Evolutionary conservation across 2,888 invertebrate genomes (phyloP).

Genomic region (Polydrusus pterygomalis): DNA sequence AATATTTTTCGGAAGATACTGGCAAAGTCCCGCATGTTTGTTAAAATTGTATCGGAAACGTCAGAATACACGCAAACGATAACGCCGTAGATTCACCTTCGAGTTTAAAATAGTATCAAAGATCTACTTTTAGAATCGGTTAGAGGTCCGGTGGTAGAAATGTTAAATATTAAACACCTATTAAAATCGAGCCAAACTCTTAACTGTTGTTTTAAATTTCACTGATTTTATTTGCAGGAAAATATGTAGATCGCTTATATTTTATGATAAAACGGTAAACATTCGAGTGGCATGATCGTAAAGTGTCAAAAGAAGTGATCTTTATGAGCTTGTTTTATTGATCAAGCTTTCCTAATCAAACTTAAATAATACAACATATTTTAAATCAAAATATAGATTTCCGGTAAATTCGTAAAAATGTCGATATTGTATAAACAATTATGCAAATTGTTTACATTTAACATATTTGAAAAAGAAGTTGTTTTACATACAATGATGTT

Average conservation of each 20-base stretch:
- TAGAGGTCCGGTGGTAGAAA: slow-evolving; percentile 40
- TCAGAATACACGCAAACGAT: slow-evolving; percentile 47
- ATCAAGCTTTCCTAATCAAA: neutral
- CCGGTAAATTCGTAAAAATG: too few relatives aligned
- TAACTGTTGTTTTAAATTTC: slow-evolving; percentile 2
- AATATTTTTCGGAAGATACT: slow-evolving; percentile 31
- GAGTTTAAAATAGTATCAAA: slow-evolving; percentile 44
- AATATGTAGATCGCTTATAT: neutral
- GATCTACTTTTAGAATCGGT: slow-evolving; percentile 43
- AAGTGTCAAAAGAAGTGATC: neutral
- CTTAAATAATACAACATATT: too few relatives aligned
- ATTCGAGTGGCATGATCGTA: neutral
- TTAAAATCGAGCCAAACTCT: slow-evolving; percentile 28
- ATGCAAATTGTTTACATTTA: too few relatives aligned
- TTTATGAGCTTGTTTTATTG: neutral
- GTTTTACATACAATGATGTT: too few relatives aligned
- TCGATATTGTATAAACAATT: too few relatives aligned
- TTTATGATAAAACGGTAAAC: neutral
- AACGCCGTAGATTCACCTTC: slow-evolving; percentile 52
- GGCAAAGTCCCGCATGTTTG: slow-evolving; percentile 44
- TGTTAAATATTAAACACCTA: slow-evolving; percentile 30
- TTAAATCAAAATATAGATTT: too few relatives aligned
- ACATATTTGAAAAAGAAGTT: too few relatives aligned
- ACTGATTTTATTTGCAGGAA: neutral
- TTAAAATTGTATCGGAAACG: slow-evolving; percentile 45